A percentile compares a stretch with the other conserved stretches of the same genome.
These are phyloP conservation scores for Phylloscopus trochiloides DNA, from an alignment of 2,113 vertebrate species.

Conservation along the genomic window DNA sequence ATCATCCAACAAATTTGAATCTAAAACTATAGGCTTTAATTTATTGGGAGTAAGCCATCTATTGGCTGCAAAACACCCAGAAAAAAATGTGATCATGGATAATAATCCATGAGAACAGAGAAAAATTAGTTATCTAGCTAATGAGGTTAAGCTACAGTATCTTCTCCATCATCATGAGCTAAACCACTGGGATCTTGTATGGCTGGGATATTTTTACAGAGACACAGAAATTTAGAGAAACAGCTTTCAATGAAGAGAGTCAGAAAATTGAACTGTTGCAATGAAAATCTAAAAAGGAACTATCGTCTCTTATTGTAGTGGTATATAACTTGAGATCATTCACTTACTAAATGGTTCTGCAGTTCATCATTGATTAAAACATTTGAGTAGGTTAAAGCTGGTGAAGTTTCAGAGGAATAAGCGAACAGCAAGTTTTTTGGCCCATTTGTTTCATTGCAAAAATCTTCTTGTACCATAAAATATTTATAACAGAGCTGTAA, in stretches of 20 bases:
- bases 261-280: not conserved
- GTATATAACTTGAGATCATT: not conserved
- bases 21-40: not conserved
- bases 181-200: not conserved
- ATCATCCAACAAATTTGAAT: not conserved
- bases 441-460: conserved; percentile 17
- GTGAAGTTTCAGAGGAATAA: not conserved
- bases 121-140: not conserved
- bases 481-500: not conserved
- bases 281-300: not conserved
- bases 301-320: not conserved
- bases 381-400: not conserved
- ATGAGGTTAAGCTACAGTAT: not conserved
- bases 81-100: not conserved
- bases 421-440: conserved; percentile 1
- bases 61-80: not conserved
- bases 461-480: not conserved
- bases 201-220: not conserved
- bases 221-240: not conserved
- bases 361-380: not conserved
- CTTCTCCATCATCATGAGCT: not conserved
- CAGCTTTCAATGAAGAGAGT: not conserved
- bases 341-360: not conserved
- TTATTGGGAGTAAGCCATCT: not conserved
- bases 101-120: not conserved